These are phyloP conservation scores for Umimayanthus chanpuru DNA, from an alignment of 92 coral and sea anemone genomes.

Conservation along the genomic window DNA sequence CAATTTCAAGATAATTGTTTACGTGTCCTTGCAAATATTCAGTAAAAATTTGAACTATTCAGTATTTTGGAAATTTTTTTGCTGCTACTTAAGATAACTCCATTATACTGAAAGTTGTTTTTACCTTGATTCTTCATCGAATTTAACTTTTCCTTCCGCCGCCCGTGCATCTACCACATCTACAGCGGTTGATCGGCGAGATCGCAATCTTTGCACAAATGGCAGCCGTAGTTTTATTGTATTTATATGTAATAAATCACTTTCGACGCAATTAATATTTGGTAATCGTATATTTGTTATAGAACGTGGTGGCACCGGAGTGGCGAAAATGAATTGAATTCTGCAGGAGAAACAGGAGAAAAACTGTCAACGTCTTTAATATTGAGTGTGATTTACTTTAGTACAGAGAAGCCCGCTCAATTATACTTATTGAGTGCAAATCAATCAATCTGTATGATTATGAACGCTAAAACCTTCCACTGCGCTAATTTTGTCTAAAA, in stretches of 20 bases:
- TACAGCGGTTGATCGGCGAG: not conserved
- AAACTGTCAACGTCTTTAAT: not conserved
- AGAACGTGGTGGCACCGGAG: not conserved
- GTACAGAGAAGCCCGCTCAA: not conserved
- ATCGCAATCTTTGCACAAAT: not conserved
- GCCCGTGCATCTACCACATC: not conserved
- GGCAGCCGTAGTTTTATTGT: not conserved
- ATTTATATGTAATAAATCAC: not conserved
- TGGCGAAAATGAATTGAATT: not conserved
- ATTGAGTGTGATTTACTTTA: not conserved
- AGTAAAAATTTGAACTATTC: not conserved
- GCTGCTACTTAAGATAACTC: not conserved
- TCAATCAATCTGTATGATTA: not conserved
- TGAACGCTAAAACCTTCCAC: not conserved
- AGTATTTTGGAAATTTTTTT: not conserved
- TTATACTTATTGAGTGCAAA: not conserved
- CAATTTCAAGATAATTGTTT: too few relatives aligned
- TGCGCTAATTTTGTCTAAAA: not conserved
- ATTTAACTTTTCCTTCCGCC: not conserved
- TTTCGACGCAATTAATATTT: conserved; percentile 16
- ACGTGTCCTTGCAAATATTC: too few relatives aligned
- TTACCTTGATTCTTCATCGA: not conserved
- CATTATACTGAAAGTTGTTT: not conserved
- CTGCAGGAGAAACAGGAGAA: not conserved
- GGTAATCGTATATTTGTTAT: conserved; percentile 4